phyloP scores from a whole-genome alignment of 2,113 vertebrate genomes.

The Tyrannus savana region DNA sequence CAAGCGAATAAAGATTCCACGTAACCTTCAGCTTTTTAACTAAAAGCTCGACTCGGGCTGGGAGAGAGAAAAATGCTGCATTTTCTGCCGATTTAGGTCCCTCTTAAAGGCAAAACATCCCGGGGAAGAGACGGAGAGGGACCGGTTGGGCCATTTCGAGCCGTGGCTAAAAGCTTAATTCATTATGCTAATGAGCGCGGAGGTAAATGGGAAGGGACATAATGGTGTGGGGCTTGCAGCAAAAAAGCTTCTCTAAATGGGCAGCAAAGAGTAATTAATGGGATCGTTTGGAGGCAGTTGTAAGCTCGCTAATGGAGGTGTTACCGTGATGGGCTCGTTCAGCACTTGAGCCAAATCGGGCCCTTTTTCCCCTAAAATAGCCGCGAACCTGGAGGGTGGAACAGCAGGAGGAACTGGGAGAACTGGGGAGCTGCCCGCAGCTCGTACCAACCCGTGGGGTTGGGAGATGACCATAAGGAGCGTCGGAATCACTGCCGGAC shows the following conservation, averaged over 20 bases:
- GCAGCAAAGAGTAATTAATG: not conserved
- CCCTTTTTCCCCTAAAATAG: not conserved
- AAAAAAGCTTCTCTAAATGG: not conserved
- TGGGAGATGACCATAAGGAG: accelerated
- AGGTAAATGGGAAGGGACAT: not conserved
- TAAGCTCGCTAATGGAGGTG: not conserved
- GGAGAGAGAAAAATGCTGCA: accelerated
- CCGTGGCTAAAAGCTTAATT: not conserved
- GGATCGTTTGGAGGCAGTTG: not conserved
- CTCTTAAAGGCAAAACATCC: not conserved
- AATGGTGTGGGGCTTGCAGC: not conserved
- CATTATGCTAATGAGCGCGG: not conserved
- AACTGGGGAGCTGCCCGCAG: not conserved
- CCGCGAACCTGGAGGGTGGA: accelerated
- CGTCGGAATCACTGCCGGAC: accelerated
- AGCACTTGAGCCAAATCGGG: not conserved
- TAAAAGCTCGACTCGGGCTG: not conserved
- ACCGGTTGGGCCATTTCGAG: not conserved
- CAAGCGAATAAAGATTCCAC: accelerated
- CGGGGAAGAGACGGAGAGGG: not conserved
- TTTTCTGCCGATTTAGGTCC: not conserved
- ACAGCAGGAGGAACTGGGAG: not conserved
- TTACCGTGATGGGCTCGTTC: accelerated
- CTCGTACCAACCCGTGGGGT: accelerated
- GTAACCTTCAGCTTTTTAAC: accelerated